These are phyloP conservation scores for Gymnarchus niloticus DNA, from an alignment of 2,113 vertebrate species.

Conservation along the genomic window DNA sequence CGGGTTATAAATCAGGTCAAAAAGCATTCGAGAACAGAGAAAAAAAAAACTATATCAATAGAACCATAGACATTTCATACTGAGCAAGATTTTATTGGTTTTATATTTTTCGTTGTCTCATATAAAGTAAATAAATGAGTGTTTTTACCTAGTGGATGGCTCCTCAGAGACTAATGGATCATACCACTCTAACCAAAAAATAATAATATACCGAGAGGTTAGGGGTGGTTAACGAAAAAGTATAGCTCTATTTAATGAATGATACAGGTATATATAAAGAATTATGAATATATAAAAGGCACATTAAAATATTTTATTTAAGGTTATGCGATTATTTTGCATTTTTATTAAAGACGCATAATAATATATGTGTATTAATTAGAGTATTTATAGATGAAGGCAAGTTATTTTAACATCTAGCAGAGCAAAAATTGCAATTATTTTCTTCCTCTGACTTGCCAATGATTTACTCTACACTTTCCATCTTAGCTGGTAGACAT, in stretches of 20 bases:
- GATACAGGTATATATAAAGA: no score
- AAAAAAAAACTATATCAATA: not conserved
- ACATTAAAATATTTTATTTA: no score
- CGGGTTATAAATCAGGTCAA: not conserved
- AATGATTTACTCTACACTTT: not conserved
- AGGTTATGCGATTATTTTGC: no score
- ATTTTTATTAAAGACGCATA: not conserved
- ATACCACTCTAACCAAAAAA: not conserved
- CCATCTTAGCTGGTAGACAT: not conserved
- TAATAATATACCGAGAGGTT: not conserved
- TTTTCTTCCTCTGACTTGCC: not conserved
- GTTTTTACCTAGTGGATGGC: not conserved
- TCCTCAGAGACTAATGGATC: no score
- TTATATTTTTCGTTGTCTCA: not conserved
- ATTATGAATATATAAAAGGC: no score
- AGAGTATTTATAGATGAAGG: not conserved
- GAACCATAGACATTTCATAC: not conserved
- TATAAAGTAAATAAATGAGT: not conserved
- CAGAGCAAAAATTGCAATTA: not conserved
- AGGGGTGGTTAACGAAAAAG: not conserved
- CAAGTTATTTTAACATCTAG: not conserved
- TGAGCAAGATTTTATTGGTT: not conserved
- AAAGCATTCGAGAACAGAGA: not conserved
- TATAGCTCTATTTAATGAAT: no score
- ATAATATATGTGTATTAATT: not conserved